Evolutionary conservation across 35 echinoderm and acorn worm genomes (phyloP).

Genomic region (Holothuria glaberrima): DNA sequence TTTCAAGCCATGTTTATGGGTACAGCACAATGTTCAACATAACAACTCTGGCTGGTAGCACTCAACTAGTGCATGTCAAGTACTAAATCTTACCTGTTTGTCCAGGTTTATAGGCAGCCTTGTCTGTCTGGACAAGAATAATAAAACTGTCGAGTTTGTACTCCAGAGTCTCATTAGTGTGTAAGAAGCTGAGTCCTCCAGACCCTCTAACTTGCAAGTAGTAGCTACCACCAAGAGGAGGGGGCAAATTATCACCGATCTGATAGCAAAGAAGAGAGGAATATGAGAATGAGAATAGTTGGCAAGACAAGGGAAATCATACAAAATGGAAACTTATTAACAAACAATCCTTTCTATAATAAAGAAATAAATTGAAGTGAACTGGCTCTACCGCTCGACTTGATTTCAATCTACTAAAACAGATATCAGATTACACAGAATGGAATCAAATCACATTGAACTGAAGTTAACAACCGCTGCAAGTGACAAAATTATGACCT

Average conservation of each 20-base stretch:
- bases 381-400: no score
- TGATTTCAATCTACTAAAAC: no score
- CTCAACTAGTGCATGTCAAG: no score
- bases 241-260: background rate
- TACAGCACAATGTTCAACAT: no score
- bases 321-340: background rate
- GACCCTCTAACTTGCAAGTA: background rate
- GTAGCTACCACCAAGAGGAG: background rate
- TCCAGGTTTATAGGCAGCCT: constrained; percentile 42
- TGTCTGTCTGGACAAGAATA: constrained; percentile 38
- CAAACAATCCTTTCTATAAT: background rate
- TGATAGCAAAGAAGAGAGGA: background rate
- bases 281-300: background rate
- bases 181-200: background rate
- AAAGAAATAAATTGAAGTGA: no score
- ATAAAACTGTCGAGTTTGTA: background rate
- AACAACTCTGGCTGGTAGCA: no score
- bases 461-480: no score
- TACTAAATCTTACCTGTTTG: constrained; percentile 12
- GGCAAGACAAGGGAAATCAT: no score
- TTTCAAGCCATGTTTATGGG: no score
- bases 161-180: background rate
- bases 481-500: no score
- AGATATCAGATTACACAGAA: no score
- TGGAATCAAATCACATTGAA: no score